These are phyloP conservation scores for Phrixothrix hirtus DNA, from an alignment of 2,888 invertebrate species.

Conservation along the genomic window DNA sequence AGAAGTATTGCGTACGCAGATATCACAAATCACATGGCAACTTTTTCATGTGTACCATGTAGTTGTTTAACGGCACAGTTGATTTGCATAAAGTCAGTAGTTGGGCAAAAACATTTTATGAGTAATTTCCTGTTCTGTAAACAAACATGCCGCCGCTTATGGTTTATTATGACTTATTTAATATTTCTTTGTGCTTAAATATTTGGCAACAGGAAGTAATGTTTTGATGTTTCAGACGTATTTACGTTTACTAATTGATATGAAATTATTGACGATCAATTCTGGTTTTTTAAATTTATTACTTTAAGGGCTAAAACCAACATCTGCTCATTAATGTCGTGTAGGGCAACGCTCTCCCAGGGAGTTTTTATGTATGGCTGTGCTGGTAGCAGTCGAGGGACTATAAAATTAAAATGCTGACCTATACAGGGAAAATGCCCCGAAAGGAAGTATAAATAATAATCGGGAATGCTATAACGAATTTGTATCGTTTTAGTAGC, in stretches of 20 bases:
- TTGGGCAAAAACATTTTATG: background rate
- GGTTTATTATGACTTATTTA: too few relatives aligned
- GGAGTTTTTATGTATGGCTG: slow-evolving; percentile 11
- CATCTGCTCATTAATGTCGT: slow-evolving; percentile 16
- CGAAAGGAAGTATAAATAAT: slow-evolving; percentile 11
- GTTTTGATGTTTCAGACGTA: too few relatives aligned
- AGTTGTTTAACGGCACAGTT: background rate
- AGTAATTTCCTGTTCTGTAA: background rate
- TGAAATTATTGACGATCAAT: slow-evolving; percentile 4
- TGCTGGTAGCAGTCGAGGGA: slow-evolving; percentile 9
- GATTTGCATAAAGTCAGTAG: background rate
- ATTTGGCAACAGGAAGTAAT: too few relatives aligned
- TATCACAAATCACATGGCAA: background rate
- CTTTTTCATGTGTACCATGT: too few relatives aligned
- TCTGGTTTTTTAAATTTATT: slow-evolving; percentile 8
- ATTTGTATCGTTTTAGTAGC: background rate
- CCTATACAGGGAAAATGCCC: slow-evolving; percentile 10
- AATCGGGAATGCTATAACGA: slow-evolving; percentile 7
- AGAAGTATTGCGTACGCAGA: too few relatives aligned
- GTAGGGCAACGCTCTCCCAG: slow-evolving; percentile 19
- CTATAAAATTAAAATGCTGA: slow-evolving; percentile 10
- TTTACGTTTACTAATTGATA: background rate
- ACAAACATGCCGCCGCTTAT: too few relatives aligned
- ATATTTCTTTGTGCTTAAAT: too few relatives aligned
- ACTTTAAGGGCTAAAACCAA: slow-evolving; percentile 16